These are phyloP conservation scores for Yponomeuta plumbellus DNA, from an alignment of 2,888 invertebrate species.

Conservation along the genomic window DNA sequence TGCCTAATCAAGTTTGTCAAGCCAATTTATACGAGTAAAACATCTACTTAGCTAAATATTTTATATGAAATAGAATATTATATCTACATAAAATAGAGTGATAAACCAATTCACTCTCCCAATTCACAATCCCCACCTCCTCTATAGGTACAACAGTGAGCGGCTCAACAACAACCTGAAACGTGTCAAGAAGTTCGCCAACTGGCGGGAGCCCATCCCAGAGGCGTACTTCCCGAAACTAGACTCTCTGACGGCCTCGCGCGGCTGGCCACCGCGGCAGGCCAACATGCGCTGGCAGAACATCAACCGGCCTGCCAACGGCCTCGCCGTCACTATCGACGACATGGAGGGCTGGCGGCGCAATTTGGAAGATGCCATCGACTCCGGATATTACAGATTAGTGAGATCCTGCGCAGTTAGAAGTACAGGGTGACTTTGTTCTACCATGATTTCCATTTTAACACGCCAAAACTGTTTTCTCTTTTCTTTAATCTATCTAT, in stretches of 20 bases:
- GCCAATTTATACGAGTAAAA: too few species aligned
- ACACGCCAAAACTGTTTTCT: too few species aligned
- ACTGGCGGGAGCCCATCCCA: conserved; percentile 81
- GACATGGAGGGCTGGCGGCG: conserved; percentile 86
- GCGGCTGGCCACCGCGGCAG: conserved; percentile 84
- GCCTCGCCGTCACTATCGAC: conserved; percentile 75
- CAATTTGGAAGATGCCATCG: conserved; percentile 84
- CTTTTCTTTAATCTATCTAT: too few species aligned
- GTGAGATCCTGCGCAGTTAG: conserved; percentile 56
- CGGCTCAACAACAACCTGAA: conserved; percentile 83
- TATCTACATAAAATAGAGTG: too few species aligned
- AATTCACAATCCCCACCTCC: too few species aligned
- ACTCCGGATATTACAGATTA: conserved; percentile 79
- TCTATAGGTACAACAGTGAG: conserved; percentile 82
- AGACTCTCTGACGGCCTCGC: conserved; percentile 81
- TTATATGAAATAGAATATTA: too few species aligned
- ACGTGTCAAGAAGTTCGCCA: conserved; percentile 79
- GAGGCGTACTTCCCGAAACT: conserved; percentile 91
- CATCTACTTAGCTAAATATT: too few species aligned
- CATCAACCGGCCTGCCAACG: conserved; percentile 80
- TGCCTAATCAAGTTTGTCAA: too few species aligned
- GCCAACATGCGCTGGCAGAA: conserved; percentile 77
- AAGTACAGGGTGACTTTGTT: too few species aligned
- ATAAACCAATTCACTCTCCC: not conserved
- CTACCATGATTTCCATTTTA: too few species aligned